Evolutionary conservation across 1,140 invertebrate genomes (phyloP).

Genomic region (Caerostris darwini): DNA sequence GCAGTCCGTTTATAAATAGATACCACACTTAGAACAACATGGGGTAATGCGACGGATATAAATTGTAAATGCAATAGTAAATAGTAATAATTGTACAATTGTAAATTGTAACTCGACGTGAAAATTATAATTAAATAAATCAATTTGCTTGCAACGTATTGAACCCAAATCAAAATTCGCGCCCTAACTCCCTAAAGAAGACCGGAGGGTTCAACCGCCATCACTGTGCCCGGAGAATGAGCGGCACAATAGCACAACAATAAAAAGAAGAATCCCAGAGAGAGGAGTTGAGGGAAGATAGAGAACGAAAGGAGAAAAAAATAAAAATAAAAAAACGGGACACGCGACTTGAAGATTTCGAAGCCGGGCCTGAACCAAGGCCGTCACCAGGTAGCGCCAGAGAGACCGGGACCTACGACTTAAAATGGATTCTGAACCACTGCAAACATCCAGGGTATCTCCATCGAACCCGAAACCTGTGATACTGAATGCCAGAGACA

Average conservation of each 20-base stretch:
- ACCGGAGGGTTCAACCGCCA: background rate
- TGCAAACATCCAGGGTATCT: too few species aligned
- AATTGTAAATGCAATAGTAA: too few species aligned
- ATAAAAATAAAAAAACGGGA: constrained; percentile 47
- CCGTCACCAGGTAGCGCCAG: constrained; percentile 68
- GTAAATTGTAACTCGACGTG: too few species aligned
- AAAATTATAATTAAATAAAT: too few species aligned
- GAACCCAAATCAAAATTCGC: background rate
- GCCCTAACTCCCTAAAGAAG: background rate
- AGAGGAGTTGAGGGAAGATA: background rate
- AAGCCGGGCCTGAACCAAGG: constrained; percentile 74
- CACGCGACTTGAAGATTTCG: constrained; percentile 67
- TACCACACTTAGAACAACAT: too few species aligned
- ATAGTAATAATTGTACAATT: too few species aligned
- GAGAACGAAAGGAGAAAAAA: constrained; percentile 33
- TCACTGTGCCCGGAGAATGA: background rate
- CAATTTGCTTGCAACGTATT: too few species aligned
- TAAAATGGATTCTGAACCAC: too few species aligned
- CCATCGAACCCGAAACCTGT: too few species aligned
- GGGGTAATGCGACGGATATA: too few species aligned
- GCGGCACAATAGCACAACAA: constrained; percentile 31
- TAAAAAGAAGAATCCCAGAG: background rate
- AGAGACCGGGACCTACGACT: background rate
- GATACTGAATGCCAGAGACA: too few species aligned
- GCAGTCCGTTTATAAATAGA: too few species aligned